phyloP scores from a whole-genome alignment of 2,797 vertebrate genomes.

The Pachyuromys duprasi region DNA sequence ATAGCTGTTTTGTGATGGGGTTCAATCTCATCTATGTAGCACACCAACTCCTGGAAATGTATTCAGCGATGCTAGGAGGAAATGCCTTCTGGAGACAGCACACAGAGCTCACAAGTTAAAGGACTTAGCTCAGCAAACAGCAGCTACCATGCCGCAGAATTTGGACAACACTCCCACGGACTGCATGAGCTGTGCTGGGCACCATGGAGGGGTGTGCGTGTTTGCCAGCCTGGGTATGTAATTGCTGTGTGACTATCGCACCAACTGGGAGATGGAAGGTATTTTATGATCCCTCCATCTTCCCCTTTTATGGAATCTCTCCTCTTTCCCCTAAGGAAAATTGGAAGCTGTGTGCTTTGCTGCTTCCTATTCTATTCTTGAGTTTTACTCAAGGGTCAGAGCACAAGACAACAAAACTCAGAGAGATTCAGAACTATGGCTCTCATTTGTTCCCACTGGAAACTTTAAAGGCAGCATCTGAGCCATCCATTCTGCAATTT shows the following conservation, averaged over 20 bases:
- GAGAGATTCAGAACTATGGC: neutral
- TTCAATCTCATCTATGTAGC: neutral
- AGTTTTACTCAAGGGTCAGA: neutral
- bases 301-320: neutral
- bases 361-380: neutral
- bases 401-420: neutral
- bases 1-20: fast-evolving
- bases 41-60: neutral
- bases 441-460: neutral
- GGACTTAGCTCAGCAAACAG: neutral
- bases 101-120: neutral
- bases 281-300: neutral
- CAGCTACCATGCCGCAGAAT: neutral
- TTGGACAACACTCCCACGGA: neutral
- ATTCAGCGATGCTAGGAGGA: neutral
- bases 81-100: neutral
- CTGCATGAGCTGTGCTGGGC: fast-evolving
- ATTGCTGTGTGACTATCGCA: too few species aligned
- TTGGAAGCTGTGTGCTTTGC: neutral
- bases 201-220: fast-evolving
- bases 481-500: neutral
- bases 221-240: neutral
- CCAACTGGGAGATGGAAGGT: neutral
- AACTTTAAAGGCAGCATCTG: neutral
- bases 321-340: neutral